Percentiles rank a stretch among this genome's conserved stretches.
Conservation (phyloP, 2,113 vertebrate species). For the Tretioscincus oriximinensis region DNA sequence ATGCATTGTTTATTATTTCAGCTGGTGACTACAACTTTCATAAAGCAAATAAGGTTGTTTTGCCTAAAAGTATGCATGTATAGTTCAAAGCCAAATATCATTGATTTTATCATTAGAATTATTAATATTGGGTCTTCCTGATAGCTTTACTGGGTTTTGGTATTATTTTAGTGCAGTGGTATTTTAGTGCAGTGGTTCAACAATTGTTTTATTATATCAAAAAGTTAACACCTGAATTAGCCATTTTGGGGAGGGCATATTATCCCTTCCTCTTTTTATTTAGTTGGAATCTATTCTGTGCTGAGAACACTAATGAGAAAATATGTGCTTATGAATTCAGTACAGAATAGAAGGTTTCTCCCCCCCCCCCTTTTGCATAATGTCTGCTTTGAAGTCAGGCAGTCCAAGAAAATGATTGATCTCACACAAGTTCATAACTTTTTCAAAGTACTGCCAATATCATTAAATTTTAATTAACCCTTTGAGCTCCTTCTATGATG, state of each 20-base stretch:
- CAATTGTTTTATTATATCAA: constrained; percentile 60
- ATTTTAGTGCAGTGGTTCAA: constrained; percentile 55
- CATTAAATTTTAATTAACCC: constrained; percentile 99
- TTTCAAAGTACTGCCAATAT: constrained; percentile 92
- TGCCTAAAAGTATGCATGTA: constrained; percentile 61
- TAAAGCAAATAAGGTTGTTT: constrained; percentile 70
- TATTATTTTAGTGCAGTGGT: constrained; percentile 28
- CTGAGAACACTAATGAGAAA: constrained; percentile 78
- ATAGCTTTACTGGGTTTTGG: constrained; percentile 18
- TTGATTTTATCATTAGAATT: constrained; percentile 51
- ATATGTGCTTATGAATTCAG: constrained; percentile 82
- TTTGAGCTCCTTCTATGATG: constrained; percentile 95
- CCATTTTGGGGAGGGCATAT: constrained; percentile 64
- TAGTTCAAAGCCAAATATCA: constrained; percentile 44
- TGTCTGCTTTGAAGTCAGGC: constrained; percentile 91
- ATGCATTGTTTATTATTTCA: constrained; percentile 64
- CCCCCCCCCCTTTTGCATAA: constrained; percentile 78
- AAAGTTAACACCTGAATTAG: constrained; percentile 66
- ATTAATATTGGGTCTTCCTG: constrained; percentile 48
- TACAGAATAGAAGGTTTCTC: constrained; percentile 71
- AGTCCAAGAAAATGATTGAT: constrained; percentile 95
- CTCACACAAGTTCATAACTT: constrained; percentile 94
- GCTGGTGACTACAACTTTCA: constrained; percentile 69
- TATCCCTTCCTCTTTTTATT: constrained; percentile 69
- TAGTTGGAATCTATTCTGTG: constrained; percentile 76